Percentiles rank a stretch among this genome's conserved stretches.
Evolutionary conservation across 2,888 invertebrate species (phyloP).

Genomic region (Spodoptera exigua): DNA sequence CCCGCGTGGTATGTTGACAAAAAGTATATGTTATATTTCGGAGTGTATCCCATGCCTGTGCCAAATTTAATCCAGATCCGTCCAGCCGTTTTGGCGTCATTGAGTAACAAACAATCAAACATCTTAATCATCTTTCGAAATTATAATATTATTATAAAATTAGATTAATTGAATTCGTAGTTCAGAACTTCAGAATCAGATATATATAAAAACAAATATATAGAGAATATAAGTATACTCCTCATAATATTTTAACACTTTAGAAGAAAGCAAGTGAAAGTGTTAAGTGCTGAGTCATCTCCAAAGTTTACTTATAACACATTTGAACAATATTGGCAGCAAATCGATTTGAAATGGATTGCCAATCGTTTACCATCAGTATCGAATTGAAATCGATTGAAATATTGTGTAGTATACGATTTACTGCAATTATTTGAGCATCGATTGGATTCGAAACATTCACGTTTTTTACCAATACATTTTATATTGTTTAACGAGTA

Average conservation of each 20-base stretch:
- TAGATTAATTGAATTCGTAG: too few species aligned
- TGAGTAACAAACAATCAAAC: too few species aligned
- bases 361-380: constrained; percentile 50
- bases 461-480: constrained; percentile 12
- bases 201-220: too few species aligned
- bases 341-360: constrained; percentile 59
- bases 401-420: constrained; percentile 34
- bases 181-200: too few species aligned
- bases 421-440: constrained; percentile 42
- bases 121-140: too few species aligned
- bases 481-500: constrained; percentile 38
- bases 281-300: constrained; percentile 42
- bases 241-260: constrained; percentile 9
- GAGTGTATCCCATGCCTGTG: too few species aligned
- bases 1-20: too few species aligned
- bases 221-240: too few species aligned
- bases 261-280: constrained; percentile 71
- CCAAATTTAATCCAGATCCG: too few species aligned
- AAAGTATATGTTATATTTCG: too few species aligned
- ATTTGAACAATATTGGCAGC: constrained; percentile 46
- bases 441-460: constrained; percentile 35
- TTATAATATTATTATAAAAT: too few species aligned
- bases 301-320: constrained; percentile 49
- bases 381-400: constrained; percentile 53
- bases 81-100: too few species aligned